A percentile compares a stretch with the other conserved stretches of the same genome.
These are phyloP conservation scores for Anolis apletophallus DNA, from an alignment of 2,797 vertebrate genomes.

Conservation along the genomic window DNA sequence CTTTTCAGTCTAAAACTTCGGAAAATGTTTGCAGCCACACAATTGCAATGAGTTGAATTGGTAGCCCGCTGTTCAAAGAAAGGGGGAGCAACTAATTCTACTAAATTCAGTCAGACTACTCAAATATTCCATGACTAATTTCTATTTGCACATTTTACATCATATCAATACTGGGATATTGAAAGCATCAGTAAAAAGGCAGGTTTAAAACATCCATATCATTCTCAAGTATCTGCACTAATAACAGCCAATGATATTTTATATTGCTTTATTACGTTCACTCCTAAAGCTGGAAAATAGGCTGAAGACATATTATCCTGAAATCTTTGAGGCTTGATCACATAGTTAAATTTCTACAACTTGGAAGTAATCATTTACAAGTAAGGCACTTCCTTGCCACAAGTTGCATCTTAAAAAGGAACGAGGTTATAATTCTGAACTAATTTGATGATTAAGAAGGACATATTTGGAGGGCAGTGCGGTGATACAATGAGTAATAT, in stretches of 20 bases:
- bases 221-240: neutral
- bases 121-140: neutral
- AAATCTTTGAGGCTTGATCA: neutral
- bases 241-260: neutral
- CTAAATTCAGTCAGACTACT: neutral
- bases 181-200: neutral
- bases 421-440: neutral
- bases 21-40: neutral
- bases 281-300: neutral
- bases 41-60: neutral
- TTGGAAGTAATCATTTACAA: neutral
- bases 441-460: neutral
- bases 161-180: neutral
- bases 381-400: neutral
- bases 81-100: neutral
- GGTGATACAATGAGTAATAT: no score
- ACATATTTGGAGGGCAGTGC: neutral
- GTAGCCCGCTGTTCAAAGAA: neutral
- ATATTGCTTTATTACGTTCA: neutral
- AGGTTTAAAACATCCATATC: neutral
- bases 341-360: neutral
- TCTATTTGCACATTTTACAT: neutral
- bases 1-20: neutral
- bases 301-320: neutral
- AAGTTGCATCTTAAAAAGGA: neutral